A percentile compares a stretch with the other conserved stretches of the same genome.
Conservation (phyloP, 2,113 vertebrate genomes). For the Sardina pilchardus region DNA sequence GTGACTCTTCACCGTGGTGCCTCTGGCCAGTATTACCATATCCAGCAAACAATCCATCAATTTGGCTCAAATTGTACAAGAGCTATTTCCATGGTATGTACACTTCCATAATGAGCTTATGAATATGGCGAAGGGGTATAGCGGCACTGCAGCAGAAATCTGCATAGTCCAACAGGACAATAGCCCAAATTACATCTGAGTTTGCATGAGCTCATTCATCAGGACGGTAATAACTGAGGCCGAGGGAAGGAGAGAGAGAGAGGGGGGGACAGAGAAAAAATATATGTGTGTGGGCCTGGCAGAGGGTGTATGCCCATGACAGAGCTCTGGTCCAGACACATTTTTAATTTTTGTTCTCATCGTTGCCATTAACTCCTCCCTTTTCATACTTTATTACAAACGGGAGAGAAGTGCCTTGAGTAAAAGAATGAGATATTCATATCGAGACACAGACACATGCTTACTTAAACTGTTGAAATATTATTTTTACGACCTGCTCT, state of each 20-base stretch:
- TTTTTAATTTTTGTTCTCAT: neutral
- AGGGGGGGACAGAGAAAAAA: neutral
- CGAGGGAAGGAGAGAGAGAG: neutral
- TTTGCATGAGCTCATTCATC: slow-evolving; percentile 47
- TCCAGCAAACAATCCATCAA: slow-evolving; percentile 43
- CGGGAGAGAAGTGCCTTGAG: neutral
- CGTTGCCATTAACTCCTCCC: neutral
- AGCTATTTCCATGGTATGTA: slow-evolving; percentile 26
- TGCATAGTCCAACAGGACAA: slow-evolving; percentile 41
- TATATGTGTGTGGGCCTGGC: neutral
- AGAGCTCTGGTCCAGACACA: neutral
- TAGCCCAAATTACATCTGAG: slow-evolving; percentile 45
- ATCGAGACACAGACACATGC: neutral
- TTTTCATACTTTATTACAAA: neutral
- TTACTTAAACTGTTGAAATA: neutral
- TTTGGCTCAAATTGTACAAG: slow-evolving; percentile 41
- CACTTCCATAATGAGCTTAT: slow-evolving; percentile 44
- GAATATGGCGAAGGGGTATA: slow-evolving; percentile 28
- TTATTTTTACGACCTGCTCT: neutral
- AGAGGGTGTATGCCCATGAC: neutral
- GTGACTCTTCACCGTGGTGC: slow-evolving; percentile 30
- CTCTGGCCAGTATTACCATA: slow-evolving; percentile 43
- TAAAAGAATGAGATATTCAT: neutral
- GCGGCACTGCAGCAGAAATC: slow-evolving; percentile 45
- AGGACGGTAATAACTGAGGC: slow-evolving; percentile 26